Evolutionary conservation across 1,140 invertebrate species (phyloP).

Genomic region (Camponotus pennsylvanicus): DNA sequence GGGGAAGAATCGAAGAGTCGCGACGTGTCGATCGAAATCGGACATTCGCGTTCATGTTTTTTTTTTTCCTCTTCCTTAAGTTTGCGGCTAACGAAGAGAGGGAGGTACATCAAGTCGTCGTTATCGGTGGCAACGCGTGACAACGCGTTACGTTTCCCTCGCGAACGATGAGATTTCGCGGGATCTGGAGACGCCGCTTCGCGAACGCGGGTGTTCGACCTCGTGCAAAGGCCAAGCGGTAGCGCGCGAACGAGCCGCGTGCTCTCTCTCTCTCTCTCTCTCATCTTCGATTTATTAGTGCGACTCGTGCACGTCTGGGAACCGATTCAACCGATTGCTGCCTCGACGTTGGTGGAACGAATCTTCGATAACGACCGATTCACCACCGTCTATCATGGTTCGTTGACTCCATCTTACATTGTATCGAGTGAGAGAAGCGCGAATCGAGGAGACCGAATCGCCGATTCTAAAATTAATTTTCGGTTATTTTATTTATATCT

Average conservation of each 20-base stretch:
- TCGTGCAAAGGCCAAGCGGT: constrained; percentile 60
- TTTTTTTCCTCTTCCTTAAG: too few species aligned
- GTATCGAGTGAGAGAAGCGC: too few species aligned
- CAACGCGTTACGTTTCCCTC: not conserved
- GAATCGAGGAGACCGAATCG: too few species aligned
- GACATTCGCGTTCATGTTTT: too few species aligned
- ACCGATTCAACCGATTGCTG: not conserved
- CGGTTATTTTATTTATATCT: not conserved
- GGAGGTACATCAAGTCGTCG: not conserved
- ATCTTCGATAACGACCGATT: constrained; percentile 4
- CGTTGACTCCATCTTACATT: constrained; percentile 3
- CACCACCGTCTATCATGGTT: constrained; percentile 21
- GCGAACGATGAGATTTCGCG: constrained; percentile 75
- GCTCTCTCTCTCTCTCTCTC: too few species aligned
- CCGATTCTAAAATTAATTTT: too few species aligned
- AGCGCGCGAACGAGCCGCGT: not conserved
- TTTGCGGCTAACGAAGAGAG: not conserved
- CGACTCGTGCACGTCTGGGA: not conserved
- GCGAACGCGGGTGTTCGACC: constrained; percentile 73
- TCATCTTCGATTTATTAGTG: not conserved
- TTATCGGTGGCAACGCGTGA: not conserved
- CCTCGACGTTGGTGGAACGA: not conserved
- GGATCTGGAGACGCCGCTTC: constrained; percentile 76
- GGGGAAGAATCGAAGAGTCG: not conserved
- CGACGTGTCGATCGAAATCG: not conserved